Evolutionary conservation across 2,888 invertebrate species (phyloP).

Genomic region (Halictus ligatus): DNA sequence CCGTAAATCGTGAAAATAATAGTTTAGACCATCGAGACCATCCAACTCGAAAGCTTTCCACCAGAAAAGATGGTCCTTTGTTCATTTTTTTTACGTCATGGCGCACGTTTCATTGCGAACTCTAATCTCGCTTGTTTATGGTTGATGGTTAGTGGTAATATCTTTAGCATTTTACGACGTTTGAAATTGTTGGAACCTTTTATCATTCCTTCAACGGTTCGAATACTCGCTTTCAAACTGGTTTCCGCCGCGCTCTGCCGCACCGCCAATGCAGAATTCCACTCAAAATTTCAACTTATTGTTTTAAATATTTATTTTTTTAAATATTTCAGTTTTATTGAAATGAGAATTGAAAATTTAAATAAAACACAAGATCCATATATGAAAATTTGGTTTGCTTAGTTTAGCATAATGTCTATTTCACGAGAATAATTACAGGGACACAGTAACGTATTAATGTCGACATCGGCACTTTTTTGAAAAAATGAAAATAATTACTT

Average conservation of each 20-base stretch:
- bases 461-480: too few species aligned
- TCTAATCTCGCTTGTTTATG: conserved; percentile 12
- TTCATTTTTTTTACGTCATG: background rate
- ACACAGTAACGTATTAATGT: too few species aligned
- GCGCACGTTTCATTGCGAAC: background rate
- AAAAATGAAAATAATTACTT: too few species aligned
- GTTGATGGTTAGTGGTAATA: conserved; percentile 1
- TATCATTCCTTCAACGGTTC: conserved; percentile 1
- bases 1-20: conserved; percentile 3
- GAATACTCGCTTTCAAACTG: background rate
- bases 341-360: background rate
- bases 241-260: background rate
- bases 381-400: background rate
- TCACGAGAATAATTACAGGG: too few species aligned
- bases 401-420: background rate
- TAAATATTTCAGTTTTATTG: background rate
- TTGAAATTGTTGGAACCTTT: conserved; percentile 4
- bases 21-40: conserved; percentile 1
- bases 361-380: background rate
- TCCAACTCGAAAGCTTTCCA: conserved; percentile 6
- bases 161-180: conserved; percentile 12
- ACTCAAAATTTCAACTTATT: background rate
- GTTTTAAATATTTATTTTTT: background rate
- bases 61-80: background rate
- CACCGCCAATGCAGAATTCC: background rate